These are phyloP conservation scores for Etheostoma cragini DNA, from an alignment of 2,113 vertebrate genomes.

Conservation along the genomic window DNA sequence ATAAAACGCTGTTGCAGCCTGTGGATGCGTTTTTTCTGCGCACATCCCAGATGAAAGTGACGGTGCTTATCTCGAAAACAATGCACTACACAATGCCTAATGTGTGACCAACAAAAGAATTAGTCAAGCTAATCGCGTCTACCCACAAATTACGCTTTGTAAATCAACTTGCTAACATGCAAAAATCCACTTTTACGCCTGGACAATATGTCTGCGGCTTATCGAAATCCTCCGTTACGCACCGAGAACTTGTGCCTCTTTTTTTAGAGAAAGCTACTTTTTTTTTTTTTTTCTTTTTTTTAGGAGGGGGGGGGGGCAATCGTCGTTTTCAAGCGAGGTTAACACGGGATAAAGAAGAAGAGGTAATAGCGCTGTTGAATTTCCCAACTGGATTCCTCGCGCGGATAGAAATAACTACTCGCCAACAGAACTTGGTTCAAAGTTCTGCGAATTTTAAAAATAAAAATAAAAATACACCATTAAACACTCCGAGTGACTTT, in stretches of 20 bases:
- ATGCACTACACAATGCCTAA: slow-evolving; percentile 59
- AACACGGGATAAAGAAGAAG: neutral
- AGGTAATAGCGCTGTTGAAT: slow-evolving; percentile 3
- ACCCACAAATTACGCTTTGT: slow-evolving; percentile 51
- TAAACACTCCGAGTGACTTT: slow-evolving; percentile 51
- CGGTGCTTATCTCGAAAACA: slow-evolving; percentile 68
- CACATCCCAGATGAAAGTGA: slow-evolving; percentile 62
- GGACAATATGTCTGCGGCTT: slow-evolving; percentile 55
- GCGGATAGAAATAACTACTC: slow-evolving; percentile 7
- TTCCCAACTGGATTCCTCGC: slow-evolving; percentile 5
- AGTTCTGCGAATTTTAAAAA: slow-evolving; percentile 36
- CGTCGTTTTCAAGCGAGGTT: slow-evolving; percentile 19
- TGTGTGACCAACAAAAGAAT: slow-evolving; percentile 78
- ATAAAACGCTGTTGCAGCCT: neutral
- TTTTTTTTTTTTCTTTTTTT: neutral
- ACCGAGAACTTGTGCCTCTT: slow-evolving; percentile 64
- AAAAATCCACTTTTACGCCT: slow-evolving; percentile 70
- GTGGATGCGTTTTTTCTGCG: slow-evolving; percentile 40
- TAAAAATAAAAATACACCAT: neutral
- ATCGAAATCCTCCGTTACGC: slow-evolving; percentile 55
- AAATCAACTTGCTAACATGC: slow-evolving; percentile 62
- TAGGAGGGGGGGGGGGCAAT: neutral
- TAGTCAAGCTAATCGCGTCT: slow-evolving; percentile 75
- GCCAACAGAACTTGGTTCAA: slow-evolving; percentile 42
- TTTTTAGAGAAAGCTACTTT: slow-evolving; percentile 28